Conservation (phyloP, 2,888 invertebrate genomes). For the Theretra japonica region DNA sequence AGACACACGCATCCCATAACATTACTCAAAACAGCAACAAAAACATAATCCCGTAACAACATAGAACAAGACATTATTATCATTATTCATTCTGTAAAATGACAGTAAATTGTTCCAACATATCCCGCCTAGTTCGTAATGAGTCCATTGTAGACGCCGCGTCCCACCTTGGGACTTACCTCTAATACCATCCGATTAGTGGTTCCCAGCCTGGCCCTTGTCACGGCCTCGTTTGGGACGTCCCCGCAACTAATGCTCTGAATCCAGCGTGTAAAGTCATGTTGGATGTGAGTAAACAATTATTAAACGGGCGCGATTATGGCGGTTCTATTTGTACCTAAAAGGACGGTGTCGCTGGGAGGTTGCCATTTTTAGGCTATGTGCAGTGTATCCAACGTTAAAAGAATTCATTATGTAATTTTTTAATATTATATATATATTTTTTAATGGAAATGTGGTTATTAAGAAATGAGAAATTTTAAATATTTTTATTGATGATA, state of each 20-base stretch:
- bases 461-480: too few species aligned
- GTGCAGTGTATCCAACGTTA: too few species aligned
- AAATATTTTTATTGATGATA: too few species aligned
- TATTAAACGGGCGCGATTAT: not conserved
- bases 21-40: not conserved
- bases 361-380: too few species aligned
- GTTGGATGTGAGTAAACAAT: conserved; percentile 31
- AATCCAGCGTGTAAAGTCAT: conserved; percentile 44
- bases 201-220: conserved; percentile 32
- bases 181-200: conserved; percentile 33
- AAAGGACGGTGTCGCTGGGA: not conserved
- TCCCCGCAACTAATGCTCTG: conserved; percentile 39
- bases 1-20: not conserved
- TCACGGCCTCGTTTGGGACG: conserved; percentile 36
- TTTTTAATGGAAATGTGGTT: too few species aligned
- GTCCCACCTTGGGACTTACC: conserved; percentile 11
- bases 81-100: conserved; percentile 9
- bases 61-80: not conserved
- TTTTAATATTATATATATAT: too few species aligned
- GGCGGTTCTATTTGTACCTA: not conserved
- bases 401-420: too few species aligned
- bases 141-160: not conserved
- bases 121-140: conserved; percentile 6
- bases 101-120: conserved; percentile 3
- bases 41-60: conserved; percentile 6